Conservation (phyloP, 92 coral and sea anemone genomes). For the Virgularia gustaviana region DNA sequence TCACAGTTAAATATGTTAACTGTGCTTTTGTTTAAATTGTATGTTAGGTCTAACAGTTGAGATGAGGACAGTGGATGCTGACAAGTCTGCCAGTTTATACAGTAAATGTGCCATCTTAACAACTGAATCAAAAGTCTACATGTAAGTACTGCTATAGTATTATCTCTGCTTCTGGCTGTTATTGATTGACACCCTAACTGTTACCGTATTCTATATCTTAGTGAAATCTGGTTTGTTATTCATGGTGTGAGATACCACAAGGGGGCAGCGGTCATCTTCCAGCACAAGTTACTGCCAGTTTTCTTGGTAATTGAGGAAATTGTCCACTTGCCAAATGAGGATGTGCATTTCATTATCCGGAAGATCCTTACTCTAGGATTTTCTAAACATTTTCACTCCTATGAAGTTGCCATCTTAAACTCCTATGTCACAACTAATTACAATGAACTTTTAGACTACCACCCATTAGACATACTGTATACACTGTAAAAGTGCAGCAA, state of each 20-base stretch:
- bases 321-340: conserved; percentile 20
- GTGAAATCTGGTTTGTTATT: conserved; percentile 36
- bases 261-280: conserved; percentile 11
- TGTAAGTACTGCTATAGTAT: conserved; percentile 17
- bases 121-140: not conserved
- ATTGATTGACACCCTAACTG: not conserved
- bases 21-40: not conserved
- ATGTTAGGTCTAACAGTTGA: conserved; percentile 19
- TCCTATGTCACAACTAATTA: not conserved
- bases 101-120: not conserved
- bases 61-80: not conserved
- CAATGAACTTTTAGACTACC: conserved; percentile 31
- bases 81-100: not conserved
- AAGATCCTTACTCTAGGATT: conserved; percentile 21
- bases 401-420: conserved; percentile 15
- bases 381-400: conserved; percentile 13
- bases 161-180: not conserved
- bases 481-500: conserved; percentile 6
- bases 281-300: conserved; percentile 17
- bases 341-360: conserved; percentile 4
- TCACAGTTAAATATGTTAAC: no score
- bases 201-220: not conserved
- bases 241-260: conserved; percentile 34
- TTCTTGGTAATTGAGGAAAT: conserved; percentile 21
- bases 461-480: conserved; percentile 35